Percentiles rank a stretch among this genome's conserved stretches.
These are phyloP conservation scores for Melanotaenia nigrans DNA, from an alignment of 2,797 vertebrate genomes.

Conservation along the genomic window DNA sequence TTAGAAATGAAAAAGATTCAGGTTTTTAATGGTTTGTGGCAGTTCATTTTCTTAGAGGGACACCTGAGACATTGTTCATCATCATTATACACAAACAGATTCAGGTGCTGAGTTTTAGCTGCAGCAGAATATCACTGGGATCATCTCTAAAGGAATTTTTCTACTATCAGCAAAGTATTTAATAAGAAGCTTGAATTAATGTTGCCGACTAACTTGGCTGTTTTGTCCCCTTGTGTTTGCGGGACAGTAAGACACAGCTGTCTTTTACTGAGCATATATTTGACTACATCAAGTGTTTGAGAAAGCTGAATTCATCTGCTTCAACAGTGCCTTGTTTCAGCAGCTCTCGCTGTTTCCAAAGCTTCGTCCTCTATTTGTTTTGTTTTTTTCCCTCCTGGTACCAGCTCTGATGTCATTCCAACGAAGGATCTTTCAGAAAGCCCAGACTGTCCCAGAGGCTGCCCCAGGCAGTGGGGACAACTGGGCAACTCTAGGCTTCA, in stretches of 20 bases:
- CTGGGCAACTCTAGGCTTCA: conserved; percentile 42
- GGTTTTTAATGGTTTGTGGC: not conserved
- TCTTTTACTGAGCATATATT: conserved; percentile 1
- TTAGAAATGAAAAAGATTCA: not conserved
- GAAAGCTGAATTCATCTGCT: conserved; percentile 2
- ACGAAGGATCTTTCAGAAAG: conserved; percentile 55
- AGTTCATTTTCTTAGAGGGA: not conserved
- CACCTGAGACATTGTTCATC: not conserved
- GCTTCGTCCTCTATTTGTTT: conserved; percentile 14
- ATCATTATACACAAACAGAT: not conserved
- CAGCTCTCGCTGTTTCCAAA: conserved; percentile 34
- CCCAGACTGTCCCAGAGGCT: conserved; percentile 62
- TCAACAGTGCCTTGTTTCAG: conserved; percentile 16
- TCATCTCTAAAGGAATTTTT: not conserved
- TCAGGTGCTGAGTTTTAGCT: conserved; percentile 13
- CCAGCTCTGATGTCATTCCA: conserved; percentile 64
- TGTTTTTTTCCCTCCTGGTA: conserved; percentile 28
- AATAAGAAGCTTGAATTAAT: not conserved
- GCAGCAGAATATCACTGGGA: not conserved
- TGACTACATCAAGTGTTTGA: conserved; percentile 4
- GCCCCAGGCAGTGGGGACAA: conserved; percentile 60
- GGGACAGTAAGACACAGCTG: not conserved
- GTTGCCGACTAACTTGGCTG: not conserved
- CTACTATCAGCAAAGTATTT: not conserved
- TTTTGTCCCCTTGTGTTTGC: too few relatives aligned